These are phyloP conservation scores for Darevskia nairensis DNA, from an alignment of 2,797 vertebrate genomes.

Conservation along the genomic window DNA sequence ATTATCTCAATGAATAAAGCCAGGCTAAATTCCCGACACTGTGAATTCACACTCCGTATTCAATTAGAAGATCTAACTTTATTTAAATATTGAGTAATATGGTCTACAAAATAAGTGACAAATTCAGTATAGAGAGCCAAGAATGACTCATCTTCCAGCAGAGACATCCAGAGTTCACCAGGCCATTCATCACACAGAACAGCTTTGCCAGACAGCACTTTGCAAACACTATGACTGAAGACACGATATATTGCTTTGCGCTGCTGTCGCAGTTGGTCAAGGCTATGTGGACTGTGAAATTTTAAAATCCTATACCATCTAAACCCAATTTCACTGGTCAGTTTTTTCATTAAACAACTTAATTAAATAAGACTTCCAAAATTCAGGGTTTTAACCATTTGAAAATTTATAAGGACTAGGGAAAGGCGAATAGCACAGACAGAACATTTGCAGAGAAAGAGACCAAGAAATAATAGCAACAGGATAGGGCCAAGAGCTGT, in stretches of 20 bases:
- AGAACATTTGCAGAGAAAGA: background rate
- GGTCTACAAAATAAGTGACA: conserved; percentile 2
- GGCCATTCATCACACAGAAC: conserved; percentile 23
- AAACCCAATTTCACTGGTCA: background rate
- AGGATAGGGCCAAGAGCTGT: background rate
- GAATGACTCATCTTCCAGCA: conserved; percentile 23
- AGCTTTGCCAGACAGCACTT: conserved; percentile 31
- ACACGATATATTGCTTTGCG: conserved; percentile 53
- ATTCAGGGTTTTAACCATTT: background rate
- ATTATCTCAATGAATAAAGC: background rate
- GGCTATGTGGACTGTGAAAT: background rate
- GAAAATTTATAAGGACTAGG: background rate
- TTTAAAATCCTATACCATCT: background rate
- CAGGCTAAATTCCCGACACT: background rate
- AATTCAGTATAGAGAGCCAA: conserved; percentile 9
- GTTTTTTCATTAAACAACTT: conserved; percentile 1
- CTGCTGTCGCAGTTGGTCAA: background rate
- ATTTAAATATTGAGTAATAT: conserved; percentile 2
- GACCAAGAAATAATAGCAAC: background rate
- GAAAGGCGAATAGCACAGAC: background rate
- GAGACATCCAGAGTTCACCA: conserved; percentile 19
- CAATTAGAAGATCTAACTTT: background rate
- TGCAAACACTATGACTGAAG: conserved; percentile 37
- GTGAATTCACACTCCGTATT: background rate
- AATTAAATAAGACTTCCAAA: background rate